Conservation (phyloP, 2,113 vertebrate genomes). For the Sapajus apella region DNA sequence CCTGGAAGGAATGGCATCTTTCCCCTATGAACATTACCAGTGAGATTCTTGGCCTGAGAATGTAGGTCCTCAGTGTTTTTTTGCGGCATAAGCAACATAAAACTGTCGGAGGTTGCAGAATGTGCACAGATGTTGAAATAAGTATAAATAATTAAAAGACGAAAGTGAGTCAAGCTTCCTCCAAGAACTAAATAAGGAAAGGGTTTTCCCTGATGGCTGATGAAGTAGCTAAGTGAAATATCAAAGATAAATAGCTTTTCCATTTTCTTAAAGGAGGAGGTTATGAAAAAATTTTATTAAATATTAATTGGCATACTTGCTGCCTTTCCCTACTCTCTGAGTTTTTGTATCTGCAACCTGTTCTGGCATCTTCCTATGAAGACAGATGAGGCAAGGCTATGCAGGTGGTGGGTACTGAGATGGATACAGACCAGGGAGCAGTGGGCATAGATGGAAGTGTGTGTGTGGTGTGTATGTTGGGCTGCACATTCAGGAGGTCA, state of each 20-base stretch:
- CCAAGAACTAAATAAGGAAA: slow-evolving; percentile 72
- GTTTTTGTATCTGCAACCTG: slow-evolving; percentile 75
- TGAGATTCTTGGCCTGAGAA: slow-evolving; percentile 26
- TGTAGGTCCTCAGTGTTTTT: not conserved
- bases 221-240: slow-evolving; percentile 80
- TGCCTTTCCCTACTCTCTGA: slow-evolving; percentile 67
- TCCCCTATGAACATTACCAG: not conserved
- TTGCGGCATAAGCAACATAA: not conserved
- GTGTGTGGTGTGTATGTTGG: not conserved
- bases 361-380: slow-evolving; percentile 22
- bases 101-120: slow-evolving; percentile 67
- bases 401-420: not conserved
- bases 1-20: slow-evolving; percentile 36
- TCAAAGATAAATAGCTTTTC: slow-evolving; percentile 78
- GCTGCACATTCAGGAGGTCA: not conserved
- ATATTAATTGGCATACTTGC: slow-evolving; percentile 24
- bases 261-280: slow-evolving; percentile 24
- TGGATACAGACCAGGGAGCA: not conserved
- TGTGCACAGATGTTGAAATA: slow-evolving; percentile 73
- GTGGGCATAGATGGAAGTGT: not conserved
- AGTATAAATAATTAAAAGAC: slow-evolving; percentile 77
- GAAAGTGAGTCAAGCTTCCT: slow-evolving; percentile 70
- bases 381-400: not conserved
- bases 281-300: slow-evolving; percentile 52
- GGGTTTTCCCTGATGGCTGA: slow-evolving; percentile 68